Evolutionary conservation across 2,113 vertebrate genomes (phyloP).

Genomic region (Amphilophus citrinellus): DNA sequence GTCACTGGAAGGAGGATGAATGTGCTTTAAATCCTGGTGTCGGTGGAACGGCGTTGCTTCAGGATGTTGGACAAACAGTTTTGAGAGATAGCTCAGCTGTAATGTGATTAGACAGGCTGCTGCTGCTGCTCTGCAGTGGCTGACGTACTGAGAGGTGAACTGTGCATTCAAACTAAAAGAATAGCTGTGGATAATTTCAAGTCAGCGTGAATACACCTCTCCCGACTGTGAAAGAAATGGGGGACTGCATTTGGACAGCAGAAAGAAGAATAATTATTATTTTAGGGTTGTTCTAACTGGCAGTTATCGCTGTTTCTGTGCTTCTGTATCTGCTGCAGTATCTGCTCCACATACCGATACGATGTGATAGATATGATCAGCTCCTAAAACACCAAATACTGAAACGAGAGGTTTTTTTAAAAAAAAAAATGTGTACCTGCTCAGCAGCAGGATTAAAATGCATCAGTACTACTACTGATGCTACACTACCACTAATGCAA

Average conservation of each 20-base stretch:
- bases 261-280: background rate
- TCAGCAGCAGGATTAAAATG: background rate
- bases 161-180: background rate
- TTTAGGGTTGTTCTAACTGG: background rate
- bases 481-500: background rate
- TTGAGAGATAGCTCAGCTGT: background rate
- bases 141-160: background rate
- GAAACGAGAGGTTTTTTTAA: background rate
- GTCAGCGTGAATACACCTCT: background rate
- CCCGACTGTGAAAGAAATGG: background rate
- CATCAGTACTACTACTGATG: background rate
- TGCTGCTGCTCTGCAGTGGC: background rate
- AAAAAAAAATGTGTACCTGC: background rate
- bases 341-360: background rate
- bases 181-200: slow-evolving; percentile 6
- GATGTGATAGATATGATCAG: background rate
- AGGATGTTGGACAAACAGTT: background rate
- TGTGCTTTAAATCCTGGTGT: slow-evolving; percentile 32
- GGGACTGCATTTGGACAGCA: background rate
- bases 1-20: background rate
- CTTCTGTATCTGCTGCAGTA: background rate
- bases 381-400: background rate
- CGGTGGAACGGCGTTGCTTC: background rate
- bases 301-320: background rate
- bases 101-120: slow-evolving; percentile 19